Conservation (phyloP, 1,140 invertebrate species). For the Zaprionus tsacasi region DNA sequence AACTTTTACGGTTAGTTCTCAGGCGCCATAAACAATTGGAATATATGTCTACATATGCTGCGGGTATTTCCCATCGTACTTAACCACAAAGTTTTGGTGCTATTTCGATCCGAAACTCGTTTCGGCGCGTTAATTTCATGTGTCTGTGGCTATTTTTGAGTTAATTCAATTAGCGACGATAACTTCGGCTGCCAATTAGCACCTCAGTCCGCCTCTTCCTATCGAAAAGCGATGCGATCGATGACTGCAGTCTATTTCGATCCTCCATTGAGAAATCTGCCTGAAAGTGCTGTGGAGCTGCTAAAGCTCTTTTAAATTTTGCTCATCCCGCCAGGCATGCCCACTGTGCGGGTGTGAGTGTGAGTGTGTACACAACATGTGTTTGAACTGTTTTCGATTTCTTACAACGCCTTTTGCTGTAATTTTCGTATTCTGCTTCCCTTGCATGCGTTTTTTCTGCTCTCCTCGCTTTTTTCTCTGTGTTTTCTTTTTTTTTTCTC, state of each 20-base stretch:
- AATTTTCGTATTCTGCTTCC: constrained; percentile 75
- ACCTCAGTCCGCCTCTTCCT: not conserved
- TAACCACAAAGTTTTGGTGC: not conserved
- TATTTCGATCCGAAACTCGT: constrained; percentile 31
- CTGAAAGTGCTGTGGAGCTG: not conserved
- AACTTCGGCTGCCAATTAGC: constrained; percentile 25
- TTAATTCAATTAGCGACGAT: constrained; percentile 23
- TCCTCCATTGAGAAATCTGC: not conserved
- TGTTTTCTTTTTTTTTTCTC: constrained; percentile 20
- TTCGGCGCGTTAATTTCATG: constrained; percentile 25
- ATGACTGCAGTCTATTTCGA: constrained; percentile 8
- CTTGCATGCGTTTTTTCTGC: constrained; percentile 48
- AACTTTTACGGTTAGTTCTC: not conserved
- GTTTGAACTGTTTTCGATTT: constrained; percentile 79
- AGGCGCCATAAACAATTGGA: not conserved
- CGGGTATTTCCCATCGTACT: not conserved
- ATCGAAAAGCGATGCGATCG: not conserved
- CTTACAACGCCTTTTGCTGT: constrained; percentile 69
- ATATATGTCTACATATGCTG: not conserved
- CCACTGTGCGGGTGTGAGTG: not conserved
- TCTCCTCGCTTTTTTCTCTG: constrained; percentile 31
- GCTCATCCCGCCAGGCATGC: constrained; percentile 12
- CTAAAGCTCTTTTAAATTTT: constrained; percentile 14
- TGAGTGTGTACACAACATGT: constrained; percentile 43
- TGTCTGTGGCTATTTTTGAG: constrained; percentile 27